Evolutionary conservation across 92 coral and sea anemone species (phyloP).

Genomic region (Plumapathes pennacea): DNA sequence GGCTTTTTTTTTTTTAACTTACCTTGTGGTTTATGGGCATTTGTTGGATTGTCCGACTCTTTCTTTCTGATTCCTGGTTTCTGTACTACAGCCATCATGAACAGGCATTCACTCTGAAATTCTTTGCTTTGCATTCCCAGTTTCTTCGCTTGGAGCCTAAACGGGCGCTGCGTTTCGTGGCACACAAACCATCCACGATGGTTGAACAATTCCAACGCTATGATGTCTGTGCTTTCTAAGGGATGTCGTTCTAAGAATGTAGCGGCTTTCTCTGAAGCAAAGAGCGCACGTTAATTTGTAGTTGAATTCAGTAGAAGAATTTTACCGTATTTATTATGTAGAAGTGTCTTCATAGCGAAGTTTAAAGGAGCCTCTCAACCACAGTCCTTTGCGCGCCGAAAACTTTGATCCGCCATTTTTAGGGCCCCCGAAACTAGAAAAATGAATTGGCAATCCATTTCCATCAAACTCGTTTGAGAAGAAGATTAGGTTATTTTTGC

Average conservation of each 20-base stretch:
- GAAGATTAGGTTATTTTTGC: too few species aligned
- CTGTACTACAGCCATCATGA: slow-evolving; percentile 41
- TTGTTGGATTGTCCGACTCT: slow-evolving; percentile 16
- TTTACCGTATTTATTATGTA: too few species aligned
- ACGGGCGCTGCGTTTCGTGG: slow-evolving; percentile 61
- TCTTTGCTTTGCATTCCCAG: slow-evolving; percentile 68
- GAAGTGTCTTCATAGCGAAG: too few species aligned
- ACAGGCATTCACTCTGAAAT: slow-evolving; percentile 76
- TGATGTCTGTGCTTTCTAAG: slow-evolving; percentile 55
- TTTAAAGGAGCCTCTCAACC: too few species aligned
- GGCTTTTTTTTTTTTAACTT: not conserved
- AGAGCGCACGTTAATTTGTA: too few species aligned
- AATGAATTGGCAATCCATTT: too few species aligned
- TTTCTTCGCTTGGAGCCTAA: slow-evolving; percentile 61
- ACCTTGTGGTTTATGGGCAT: not conserved
- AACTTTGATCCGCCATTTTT: too few species aligned
- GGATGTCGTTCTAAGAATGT: slow-evolving; percentile 75
- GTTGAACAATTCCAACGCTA: slow-evolving; percentile 74
- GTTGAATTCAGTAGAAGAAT: too few species aligned
- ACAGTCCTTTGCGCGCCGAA: too few species aligned
- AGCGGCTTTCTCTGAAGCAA: slow-evolving; percentile 75
- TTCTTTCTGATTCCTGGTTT: slow-evolving; percentile 2
- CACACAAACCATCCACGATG: slow-evolving; percentile 93
- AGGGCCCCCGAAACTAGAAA: too few species aligned
- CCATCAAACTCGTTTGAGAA: too few species aligned